Conservation (phyloP, 2,888 invertebrate species). For the Nemoura dubitans region DNA sequence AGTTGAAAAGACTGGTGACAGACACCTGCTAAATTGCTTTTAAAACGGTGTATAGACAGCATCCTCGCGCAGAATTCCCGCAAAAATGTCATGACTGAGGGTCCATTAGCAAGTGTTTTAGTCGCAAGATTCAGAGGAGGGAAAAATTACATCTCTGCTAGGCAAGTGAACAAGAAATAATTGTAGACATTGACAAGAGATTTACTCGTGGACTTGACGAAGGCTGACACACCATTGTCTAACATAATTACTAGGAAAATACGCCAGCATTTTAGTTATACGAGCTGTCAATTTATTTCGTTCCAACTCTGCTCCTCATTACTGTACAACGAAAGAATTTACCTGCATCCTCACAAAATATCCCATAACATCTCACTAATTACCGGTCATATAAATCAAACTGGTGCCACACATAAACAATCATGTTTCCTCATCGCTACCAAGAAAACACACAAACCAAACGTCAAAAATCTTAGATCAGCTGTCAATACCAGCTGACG, state of each 20-base stretch:
- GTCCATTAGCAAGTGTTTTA: conserved; percentile 7
- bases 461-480: neutral
- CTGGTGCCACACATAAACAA: neutral
- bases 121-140: neutral
- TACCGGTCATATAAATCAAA: neutral
- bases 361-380: neutral
- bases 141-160: neutral
- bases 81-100: neutral
- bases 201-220: no score
- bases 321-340: no score
- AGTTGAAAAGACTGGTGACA: no score
- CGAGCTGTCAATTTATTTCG: no score
- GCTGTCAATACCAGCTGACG: neutral
- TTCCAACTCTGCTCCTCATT: no score
- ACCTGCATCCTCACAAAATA: neutral
- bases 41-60: neutral
- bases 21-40: no score
- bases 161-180: no score
- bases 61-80: neutral
- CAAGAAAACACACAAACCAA: neutral
- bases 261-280: no score
- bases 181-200: no score
- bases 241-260: no score
- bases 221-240: no score
- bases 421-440: neutral